These are phyloP conservation scores for Falco rusticolus DNA, from an alignment of 2,797 vertebrate genomes.

Conservation along the genomic window DNA sequence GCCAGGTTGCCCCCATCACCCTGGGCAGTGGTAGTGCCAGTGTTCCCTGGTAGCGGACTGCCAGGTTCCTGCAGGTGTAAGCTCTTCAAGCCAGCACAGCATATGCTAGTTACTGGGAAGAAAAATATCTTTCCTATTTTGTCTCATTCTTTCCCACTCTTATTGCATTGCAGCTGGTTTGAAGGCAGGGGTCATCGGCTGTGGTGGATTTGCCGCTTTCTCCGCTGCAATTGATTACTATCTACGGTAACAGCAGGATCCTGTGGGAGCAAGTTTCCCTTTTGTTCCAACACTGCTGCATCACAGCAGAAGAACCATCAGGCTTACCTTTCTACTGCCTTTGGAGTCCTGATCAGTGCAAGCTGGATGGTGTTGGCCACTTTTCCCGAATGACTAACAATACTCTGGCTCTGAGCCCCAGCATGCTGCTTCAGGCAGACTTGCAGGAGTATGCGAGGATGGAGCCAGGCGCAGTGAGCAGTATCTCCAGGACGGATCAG, in stretches of 20 bases:
- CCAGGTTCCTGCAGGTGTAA: neutral
- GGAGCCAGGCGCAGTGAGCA: slow-evolving; percentile 29
- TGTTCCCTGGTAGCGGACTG: neutral
- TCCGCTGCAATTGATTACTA: slow-evolving; percentile 97
- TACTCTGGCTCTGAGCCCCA: slow-evolving; percentile 19
- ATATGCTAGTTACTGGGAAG: neutral
- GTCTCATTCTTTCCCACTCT: neutral
- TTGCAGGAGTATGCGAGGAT: neutral
- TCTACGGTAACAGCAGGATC: slow-evolving; percentile 80
- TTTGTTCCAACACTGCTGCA: neutral
- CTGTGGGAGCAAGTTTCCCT: neutral
- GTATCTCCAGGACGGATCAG: slow-evolving; percentile 40
- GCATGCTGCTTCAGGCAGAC: slow-evolving; percentile 1
- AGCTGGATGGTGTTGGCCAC: neutral
- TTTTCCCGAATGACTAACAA: slow-evolving; percentile 48
- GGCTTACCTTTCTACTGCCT: slow-evolving; percentile 51
- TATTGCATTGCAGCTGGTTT: slow-evolving; percentile 85
- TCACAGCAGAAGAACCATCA: neutral
- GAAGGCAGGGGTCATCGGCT: slow-evolving; percentile 93
- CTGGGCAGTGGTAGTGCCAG: neutral
- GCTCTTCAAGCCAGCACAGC: neutral
- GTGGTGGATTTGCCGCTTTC: slow-evolving; percentile 96
- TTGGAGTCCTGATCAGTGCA: neutral
- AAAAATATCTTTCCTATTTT: neutral
- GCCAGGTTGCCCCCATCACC: neutral